Evolutionary conservation across 1,140 invertebrate species (phyloP), one percentile per base, ranked within the genome.

Genomic region (Heliconius nattereri): DNA sequence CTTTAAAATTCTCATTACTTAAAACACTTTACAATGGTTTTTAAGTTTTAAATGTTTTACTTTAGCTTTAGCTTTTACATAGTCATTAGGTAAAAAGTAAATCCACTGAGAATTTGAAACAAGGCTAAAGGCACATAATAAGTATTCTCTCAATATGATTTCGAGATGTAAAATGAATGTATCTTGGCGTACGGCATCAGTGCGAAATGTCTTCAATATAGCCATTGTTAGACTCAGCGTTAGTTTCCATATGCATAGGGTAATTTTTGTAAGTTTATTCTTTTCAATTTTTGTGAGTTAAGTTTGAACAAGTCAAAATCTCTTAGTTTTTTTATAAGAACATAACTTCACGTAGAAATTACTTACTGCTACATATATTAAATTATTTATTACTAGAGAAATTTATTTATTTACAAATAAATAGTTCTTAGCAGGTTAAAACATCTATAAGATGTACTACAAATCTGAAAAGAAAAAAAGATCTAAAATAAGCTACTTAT

Each of bases 371-470:
- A 35, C 6, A 9, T n/a, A 3, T 26, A 26, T 60, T 60, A 23
- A 26, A 13, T 3, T n/a, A 23, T 3, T 9, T n/a, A 29, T 11
- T 7, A 66, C 2, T 66, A 23, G 8, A 66, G 26, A 29, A 66
- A 29, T 26, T 20, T 8, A 6, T 16, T 13, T 13, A 29, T 75
- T 75, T 79, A 73, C 32, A 75, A 29, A 72, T 91, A 94, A 20
- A 87, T 71, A 37, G 89, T 92, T 29, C 85, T 90, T 29, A 94
- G 71, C 72, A 94, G 83, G 77, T 91, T 93, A 66, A 91, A 94
- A 13, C 90, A 87, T 76, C 92, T 89, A 78, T 90, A 94, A 1
- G 92, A 92, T 45, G 88, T 83, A 49, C 89, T 93, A 81, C 89
- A 91, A 73, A 94, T 90, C 93, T 94, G 91, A 86, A 94, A 94